Conservation (phyloP, 1,140 invertebrate genomes). For the Bradysia coprophila region DNA sequence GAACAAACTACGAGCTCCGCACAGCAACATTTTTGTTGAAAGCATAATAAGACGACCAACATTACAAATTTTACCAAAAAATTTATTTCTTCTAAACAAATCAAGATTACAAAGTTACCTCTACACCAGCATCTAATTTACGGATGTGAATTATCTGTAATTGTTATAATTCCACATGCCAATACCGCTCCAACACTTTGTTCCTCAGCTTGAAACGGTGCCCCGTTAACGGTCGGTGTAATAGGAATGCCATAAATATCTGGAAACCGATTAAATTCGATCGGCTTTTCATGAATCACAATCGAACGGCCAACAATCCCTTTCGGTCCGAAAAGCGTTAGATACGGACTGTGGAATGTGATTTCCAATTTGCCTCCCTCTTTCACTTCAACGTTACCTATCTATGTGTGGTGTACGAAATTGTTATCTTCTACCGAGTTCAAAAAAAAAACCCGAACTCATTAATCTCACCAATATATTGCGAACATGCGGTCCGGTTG, state of each 20-base stretch:
- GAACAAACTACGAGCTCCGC: too few species aligned
- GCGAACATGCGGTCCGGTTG: constrained; percentile 27
- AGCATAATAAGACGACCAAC: too few species aligned
- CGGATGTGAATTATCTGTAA: constrained; percentile 3
- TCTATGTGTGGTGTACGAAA: too few species aligned
- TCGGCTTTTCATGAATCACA: constrained; percentile 21
- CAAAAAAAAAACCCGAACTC: too few species aligned
- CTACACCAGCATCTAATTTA: too few species aligned
- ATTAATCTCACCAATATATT: constrained; percentile 23
- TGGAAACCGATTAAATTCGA: constrained; percentile 17
- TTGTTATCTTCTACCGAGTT: too few species aligned
- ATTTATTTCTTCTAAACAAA: too few species aligned
- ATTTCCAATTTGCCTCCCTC: constrained; percentile 17
- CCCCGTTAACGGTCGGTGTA: constrained; percentile 12
- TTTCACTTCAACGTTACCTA: constrained; percentile 20
- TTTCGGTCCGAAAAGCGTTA: constrained; percentile 19
- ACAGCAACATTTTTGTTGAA: too few species aligned
- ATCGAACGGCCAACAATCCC: constrained; percentile 21
- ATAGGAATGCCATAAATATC: constrained; percentile 18
- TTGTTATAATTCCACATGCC: constrained; percentile 19
- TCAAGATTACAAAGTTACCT: too few species aligned
- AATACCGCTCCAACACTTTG: constrained; percentile 15
- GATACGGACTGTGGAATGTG: constrained; percentile 14
- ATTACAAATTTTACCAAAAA: too few species aligned
- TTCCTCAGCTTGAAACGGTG: constrained; percentile 19